A percentile compares a stretch with the other conserved stretches of the same genome.
phyloP scores from a whole-genome alignment of 2,113 vertebrate genomes.

The Anarrhichthys ocellatus region DNA sequence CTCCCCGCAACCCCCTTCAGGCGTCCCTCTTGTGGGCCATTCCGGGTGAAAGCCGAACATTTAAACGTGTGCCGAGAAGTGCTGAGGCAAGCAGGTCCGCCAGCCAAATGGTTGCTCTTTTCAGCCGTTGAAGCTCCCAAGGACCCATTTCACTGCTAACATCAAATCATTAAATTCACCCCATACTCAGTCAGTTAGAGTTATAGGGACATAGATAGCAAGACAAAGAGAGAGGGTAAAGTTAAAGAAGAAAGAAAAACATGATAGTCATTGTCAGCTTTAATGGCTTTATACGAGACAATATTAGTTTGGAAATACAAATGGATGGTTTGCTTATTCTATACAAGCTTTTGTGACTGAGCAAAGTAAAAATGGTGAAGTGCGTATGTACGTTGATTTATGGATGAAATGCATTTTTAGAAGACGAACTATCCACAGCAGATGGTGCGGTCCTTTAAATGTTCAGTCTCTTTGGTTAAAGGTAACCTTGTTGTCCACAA shows the following conservation, averaged over 20 bases:
- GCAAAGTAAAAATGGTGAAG: not conserved
- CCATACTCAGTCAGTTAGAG: conserved; percentile 56
- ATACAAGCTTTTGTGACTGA: not conserved
- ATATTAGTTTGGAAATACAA: conserved; percentile 52
- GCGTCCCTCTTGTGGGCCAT: conserved; percentile 60
- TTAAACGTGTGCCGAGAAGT: conserved; percentile 69
- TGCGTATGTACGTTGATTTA: not conserved
- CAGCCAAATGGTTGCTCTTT: conserved; percentile 68
- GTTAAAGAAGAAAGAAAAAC: conserved; percentile 17
- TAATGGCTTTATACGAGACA: conserved; percentile 46
- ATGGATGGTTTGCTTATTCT: not conserved
- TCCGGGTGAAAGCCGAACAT: conserved; percentile 70
- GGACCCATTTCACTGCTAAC: conserved; percentile 73
- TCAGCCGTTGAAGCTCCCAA: conserved; percentile 66
- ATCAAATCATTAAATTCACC: conserved; percentile 78
- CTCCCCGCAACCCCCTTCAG: conserved; percentile 22
- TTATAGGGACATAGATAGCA: conserved; percentile 43
- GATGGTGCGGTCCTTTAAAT: conserved; percentile 4
- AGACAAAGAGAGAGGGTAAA: conserved; percentile 29
- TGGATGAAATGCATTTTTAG: not conserved
- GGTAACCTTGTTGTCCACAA: conserved; percentile 25
- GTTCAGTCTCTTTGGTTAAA: conserved; percentile 2
- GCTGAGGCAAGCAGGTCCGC: conserved; percentile 78
- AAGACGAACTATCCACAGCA: conserved; percentile 17
- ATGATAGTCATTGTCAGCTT: conserved; percentile 35